Conservation (phyloP, 2,888 invertebrate species). For the Neocrepidodera transversa region DNA sequence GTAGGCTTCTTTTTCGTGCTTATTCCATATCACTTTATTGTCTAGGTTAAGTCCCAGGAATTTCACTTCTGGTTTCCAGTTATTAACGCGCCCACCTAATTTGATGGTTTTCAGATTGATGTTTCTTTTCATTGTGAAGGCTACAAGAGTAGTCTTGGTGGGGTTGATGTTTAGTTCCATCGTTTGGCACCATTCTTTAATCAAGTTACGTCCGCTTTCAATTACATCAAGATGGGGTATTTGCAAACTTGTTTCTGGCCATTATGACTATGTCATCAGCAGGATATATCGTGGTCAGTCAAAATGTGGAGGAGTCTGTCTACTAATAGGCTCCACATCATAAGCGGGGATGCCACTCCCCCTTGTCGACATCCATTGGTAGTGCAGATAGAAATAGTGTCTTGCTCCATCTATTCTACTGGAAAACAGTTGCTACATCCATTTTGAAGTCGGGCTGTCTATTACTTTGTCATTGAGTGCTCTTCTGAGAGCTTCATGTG, state of each 20-base stretch:
- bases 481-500: neutral
- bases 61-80: neutral
- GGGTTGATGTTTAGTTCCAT: neutral
- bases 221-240: neutral
- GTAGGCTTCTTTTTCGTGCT: neutral
- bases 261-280: neutral
- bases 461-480: neutral
- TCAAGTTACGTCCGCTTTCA: neutral
- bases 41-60: neutral
- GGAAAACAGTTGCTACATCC: neutral
- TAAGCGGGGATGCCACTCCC: too few species aligned
- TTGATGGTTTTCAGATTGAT: neutral
- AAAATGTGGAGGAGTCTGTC: too few species aligned
- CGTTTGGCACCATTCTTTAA: neutral
- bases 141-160: neutral
- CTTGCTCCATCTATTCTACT: neutral
- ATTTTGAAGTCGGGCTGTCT: neutral
- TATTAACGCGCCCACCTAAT: neutral
- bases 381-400: too few species aligned
- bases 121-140: slow-evolving; percentile 5
- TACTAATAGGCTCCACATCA: too few species aligned
- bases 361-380: too few species aligned
- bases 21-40: neutral
- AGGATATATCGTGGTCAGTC: neutral
- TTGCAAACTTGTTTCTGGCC: neutral